Percentiles rank a stretch among this genome's conserved stretches.
Evolutionary conservation across 2,888 invertebrate species (phyloP).

Genomic region (Seira ritae): DNA sequence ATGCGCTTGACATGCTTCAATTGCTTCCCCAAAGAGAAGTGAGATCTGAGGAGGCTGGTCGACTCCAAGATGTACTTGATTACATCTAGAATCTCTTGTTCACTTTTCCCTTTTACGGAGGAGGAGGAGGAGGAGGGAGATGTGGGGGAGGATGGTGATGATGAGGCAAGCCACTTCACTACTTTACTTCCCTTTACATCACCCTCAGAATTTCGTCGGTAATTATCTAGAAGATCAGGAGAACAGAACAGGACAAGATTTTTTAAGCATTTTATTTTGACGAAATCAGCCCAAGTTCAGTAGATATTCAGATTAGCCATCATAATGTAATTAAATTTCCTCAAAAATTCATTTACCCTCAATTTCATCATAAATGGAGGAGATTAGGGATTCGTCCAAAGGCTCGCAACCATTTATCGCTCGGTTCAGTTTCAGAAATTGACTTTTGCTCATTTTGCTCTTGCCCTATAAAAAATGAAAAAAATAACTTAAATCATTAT

Average conservation of each 20-base stretch:
- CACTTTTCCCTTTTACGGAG: constrained; percentile 41
- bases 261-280: neutral
- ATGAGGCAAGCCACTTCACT: constrained; percentile 27
- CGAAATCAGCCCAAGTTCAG: neutral
- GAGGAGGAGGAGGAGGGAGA: no score
- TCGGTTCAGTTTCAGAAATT: constrained; percentile 62
- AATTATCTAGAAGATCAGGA: constrained; percentile 29
- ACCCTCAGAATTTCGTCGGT: constrained; percentile 35
- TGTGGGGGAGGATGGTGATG: no score
- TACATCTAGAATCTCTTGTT: constrained; percentile 49
- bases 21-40: constrained; percentile 57
- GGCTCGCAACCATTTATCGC: constrained; percentile 62
- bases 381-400: constrained; percentile 47
- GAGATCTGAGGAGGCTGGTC: constrained; percentile 51
- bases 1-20: constrained; percentile 62
- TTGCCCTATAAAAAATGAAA: constrained; percentile 50
- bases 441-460: constrained; percentile 62
- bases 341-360: constrained; percentile 50
- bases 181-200: constrained; percentile 31
- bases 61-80: constrained; percentile 58
- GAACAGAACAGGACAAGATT: neutral
- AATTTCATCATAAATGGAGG: constrained; percentile 63
- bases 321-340: no score
- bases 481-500: neutral
- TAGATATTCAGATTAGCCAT: neutral